These are phyloP conservation scores for Karalla daura DNA, from an alignment of 2,797 vertebrate species.

Conservation along the genomic window DNA sequence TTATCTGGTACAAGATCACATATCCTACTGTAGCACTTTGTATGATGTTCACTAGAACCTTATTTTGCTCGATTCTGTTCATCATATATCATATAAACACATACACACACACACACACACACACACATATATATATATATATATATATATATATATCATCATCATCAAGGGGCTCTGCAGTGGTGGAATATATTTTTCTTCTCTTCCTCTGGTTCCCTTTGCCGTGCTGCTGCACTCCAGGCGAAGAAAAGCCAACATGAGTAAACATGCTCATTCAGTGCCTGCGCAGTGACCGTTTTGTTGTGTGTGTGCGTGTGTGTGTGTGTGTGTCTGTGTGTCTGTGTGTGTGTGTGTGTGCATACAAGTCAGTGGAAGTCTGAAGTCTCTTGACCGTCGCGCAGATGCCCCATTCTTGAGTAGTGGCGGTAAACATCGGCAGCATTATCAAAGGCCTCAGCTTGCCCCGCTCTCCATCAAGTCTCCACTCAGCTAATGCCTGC, in stretches of 20 bases:
- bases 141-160: too few species aligned
- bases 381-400: constrained; percentile 56
- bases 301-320: constrained; percentile 31
- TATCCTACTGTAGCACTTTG: too few species aligned
- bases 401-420: constrained; percentile 69
- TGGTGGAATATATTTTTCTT: too few species aligned
- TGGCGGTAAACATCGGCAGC: constrained; percentile 70
- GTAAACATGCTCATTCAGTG: constrained; percentile 16
- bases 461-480: constrained; percentile 73
- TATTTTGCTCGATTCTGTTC: too few species aligned
- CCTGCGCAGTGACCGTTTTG: constrained; percentile 18
- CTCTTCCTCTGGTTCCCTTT: constrained; percentile 3
- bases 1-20: too few species aligned
- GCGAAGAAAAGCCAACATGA: constrained; percentile 22
- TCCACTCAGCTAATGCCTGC: constrained; percentile 76
- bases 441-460: constrained; percentile 82
- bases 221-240: constrained; percentile 7
- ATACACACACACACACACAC: too few species aligned
- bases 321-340: too few species aligned
- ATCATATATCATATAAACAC: too few species aligned
- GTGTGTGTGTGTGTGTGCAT: too few species aligned
- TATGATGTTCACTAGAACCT: too few species aligned
- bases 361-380: constrained; percentile 42
- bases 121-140: too few species aligned
- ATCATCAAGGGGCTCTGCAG: too few species aligned